phyloP scores from a whole-genome alignment of 2,113 vertebrate species.

The Meleagris gallopavo region DNA sequence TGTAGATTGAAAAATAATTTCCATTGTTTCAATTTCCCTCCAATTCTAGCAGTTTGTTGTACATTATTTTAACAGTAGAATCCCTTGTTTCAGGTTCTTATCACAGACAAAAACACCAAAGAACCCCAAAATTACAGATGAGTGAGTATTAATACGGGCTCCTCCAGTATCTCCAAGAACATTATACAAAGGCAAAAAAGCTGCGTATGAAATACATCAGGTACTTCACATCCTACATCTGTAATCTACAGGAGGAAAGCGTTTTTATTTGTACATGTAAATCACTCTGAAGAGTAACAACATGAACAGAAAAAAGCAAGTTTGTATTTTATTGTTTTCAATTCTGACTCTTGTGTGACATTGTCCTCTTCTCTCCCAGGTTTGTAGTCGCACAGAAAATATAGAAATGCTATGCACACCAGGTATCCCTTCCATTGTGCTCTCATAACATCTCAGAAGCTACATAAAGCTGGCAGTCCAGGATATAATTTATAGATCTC shows the following conservation, averaged over 20 bases:
- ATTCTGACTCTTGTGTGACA: neutral
- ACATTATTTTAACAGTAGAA: neutral
- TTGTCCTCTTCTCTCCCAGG: neutral
- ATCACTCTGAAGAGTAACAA: neutral
- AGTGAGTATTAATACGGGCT: neutral
- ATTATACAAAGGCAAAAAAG: neutral
- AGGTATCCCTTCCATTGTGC: neutral
- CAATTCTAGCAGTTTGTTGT: neutral
- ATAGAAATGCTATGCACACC: neutral
- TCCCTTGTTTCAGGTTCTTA: neutral
- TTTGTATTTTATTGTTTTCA: neutral
- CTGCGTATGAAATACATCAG: rapidly evolving
- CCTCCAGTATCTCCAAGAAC: neutral
- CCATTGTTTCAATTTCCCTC: neutral
- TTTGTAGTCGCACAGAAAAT: neutral
- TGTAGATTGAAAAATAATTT: neutral
- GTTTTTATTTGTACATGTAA: neutral
- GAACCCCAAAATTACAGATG: neutral
- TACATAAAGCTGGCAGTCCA: neutral
- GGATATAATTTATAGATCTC: neutral
- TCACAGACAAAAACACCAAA: neutral
- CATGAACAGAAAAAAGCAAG: neutral
- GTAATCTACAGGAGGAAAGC: neutral
- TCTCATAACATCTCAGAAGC: neutral
- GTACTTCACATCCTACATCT: neutral